Base-by-base conservation (phyloP, 2,113 vertebrate genomes). In the Calyptommatus sinebrachiatus region DNA sequence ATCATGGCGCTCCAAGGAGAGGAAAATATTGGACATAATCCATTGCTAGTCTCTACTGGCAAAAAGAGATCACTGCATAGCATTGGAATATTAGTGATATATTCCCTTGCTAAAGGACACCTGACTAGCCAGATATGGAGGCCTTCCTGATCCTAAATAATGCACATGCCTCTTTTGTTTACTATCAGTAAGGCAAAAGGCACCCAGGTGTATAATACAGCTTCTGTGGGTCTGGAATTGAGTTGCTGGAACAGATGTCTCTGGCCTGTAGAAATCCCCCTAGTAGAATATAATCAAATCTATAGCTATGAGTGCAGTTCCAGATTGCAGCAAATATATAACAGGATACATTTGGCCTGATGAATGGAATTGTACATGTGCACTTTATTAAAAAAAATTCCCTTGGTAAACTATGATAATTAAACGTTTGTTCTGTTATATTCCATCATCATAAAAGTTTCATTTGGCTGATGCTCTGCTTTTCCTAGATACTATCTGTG, bases 401-500 rank as follows among this genome's bases (percentile, higher is more conserved):
- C 62, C 61, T 80, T 45, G 57, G 22, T 53, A 50, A 77, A 68
- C 53, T 11, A 5, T 4, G 60, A 9, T 24, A 71, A 76, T 29
- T 41, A 62, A 26, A 22, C 20, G 11, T 1, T 35, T 61, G 8
- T 8, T 29, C 11, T 71, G 29, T 9, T 48, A 35, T 46, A 67
- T 1, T 2, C 63, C 35, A 0, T 0, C n/a, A 53, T 45, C 53
- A 0, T 8, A 14, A 53, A 48, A 0, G 0, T 31, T 77, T 74
- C 84, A 66, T 88, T 80, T 57, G 9, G 6, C 48, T 29, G 2
- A 69, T 85, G 83, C 80, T 83, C 62, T 78, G 65, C 63, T 57
- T 18, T 82, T 8, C 84, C 86, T 93, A 99, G 98, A 93, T 99
- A 99, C 94, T 99, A 99, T 95, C 95, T 99, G 92, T 99, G 98